Base-by-base conservation (phyloP, 2,888 invertebrate species). In the Pyrgus malvae region DNA sequence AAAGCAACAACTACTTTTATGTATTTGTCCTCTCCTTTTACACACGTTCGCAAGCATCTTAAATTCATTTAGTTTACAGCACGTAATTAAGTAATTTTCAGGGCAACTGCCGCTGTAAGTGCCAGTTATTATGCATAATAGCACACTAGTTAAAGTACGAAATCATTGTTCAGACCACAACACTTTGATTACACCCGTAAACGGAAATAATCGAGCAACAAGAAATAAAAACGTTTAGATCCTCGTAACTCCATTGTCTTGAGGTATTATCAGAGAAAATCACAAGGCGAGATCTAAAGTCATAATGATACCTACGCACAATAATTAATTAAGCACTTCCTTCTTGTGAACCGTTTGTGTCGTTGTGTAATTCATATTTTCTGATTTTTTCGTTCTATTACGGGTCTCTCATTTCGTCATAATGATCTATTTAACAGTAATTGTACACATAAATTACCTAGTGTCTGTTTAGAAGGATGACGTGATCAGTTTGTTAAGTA, bases 81-180 rank as follows among this genome's bases (percentile, higher is more conserved):
- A 17, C 29, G 14, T 27, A 51, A 51, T 51, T 44, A 51, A 17
- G 37, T 12, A 44, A 51, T 27, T 44, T 40, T 21, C 35, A 44
- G 33, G n/a, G 12, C 27, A 41, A 35, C 16, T 17, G 9, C 41
- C 16, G 11, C 5, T 14, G 11, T 50, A 41, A 49, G 40, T 41
- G 23, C 17, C 8, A 17, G 35, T 51, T 33, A 37, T 51, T 50
- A 38, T 7, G 21, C n/a, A 27, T 40, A 49, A 33, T 38, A 9
- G 33, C 12, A 14, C 9, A 25, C 5, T 17, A 37, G 16, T 44
- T 41, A 6, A 23, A 31, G n/a, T 9, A 19, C 31, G 14, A 41
- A 40, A 17, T 41, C 33, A 50, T 41, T 31, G 38, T 48, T 8
- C 8, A 11, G 11, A 11, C 27, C 12, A 29, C 29, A 29, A 48